Evolutionary conservation across 1,140 invertebrate species (phyloP).

Genomic region (Brachionus manjavacas): DNA sequence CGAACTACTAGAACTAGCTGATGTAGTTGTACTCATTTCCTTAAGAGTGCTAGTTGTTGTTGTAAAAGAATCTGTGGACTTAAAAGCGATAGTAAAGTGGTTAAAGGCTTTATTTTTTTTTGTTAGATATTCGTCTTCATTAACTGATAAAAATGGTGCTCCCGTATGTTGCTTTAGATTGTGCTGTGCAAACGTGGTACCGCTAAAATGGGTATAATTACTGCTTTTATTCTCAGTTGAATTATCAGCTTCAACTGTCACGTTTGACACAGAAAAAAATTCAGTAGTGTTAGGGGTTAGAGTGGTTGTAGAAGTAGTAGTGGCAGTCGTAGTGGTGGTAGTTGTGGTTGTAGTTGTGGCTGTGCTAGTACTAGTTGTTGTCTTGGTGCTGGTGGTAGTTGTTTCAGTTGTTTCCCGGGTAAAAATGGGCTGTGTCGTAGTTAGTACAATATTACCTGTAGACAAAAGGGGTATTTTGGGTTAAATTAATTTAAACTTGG

Average conservation of each 20-base stretch:
- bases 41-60: background rate
- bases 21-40: background rate
- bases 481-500: background rate
- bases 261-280: background rate
- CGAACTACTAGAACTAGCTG: background rate
- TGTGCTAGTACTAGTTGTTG: background rate
- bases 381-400: background rate
- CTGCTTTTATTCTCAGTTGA: background rate
- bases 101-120: slow-evolving; percentile 11
- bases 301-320: background rate
- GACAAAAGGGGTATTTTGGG: background rate
- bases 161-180: background rate
- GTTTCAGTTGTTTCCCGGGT: background rate
- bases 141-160: background rate
- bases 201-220: slow-evolving; percentile 3
- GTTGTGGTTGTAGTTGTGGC: background rate
- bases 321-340: background rate
- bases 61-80: background rate
- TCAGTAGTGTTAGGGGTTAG: background rate
- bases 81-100: slow-evolving; percentile 25
- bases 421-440: background rate
- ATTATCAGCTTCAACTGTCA: background rate
- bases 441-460: slow-evolving; percentile 6
- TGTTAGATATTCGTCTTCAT: background rate
- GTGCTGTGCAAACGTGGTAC: background rate